phyloP scores from a whole-genome alignment of 2,797 vertebrate species.

The Champsocephalus esox region DNA sequence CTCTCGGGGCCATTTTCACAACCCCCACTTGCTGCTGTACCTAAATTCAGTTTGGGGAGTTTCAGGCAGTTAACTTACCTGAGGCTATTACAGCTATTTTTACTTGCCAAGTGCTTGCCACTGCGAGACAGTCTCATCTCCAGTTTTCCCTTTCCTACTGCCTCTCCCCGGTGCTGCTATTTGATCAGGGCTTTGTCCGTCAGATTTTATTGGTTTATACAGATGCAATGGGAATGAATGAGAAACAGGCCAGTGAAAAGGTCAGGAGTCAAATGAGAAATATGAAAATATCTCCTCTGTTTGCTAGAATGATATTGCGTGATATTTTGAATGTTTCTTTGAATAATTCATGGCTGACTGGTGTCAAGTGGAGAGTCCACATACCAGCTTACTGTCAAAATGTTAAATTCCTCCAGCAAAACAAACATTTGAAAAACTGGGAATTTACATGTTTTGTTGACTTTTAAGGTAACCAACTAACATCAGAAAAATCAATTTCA shows the following conservation, averaged over 20 bases:
- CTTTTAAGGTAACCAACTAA: slow-evolving; percentile 9
- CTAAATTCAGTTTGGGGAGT: slow-evolving; percentile 75
- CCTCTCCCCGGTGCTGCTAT: slow-evolving; percentile 58
- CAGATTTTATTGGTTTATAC: slow-evolving; percentile 79
- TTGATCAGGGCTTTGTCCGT: slow-evolving; percentile 80
- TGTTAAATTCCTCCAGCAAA: slow-evolving; percentile 51
- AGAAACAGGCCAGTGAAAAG: slow-evolving; percentile 76
- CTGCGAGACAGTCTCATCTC: slow-evolving; percentile 68
- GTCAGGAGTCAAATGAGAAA: slow-evolving; percentile 81
- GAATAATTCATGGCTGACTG: slow-evolving; percentile 69
- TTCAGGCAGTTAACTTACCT: slow-evolving; percentile 78
- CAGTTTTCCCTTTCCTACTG: slow-evolving; percentile 45
- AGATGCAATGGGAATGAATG: slow-evolving; percentile 70
- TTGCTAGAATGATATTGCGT: slow-evolving; percentile 73
- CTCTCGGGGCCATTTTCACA: slow-evolving; percentile 75
- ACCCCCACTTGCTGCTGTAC: slow-evolving; percentile 68
- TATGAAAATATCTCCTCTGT: slow-evolving; percentile 74
- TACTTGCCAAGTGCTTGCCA: slow-evolving; percentile 72
- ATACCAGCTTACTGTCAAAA: slow-evolving; percentile 48
- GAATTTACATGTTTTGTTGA: neutral
- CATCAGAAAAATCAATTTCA: slow-evolving; percentile 24
- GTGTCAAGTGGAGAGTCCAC: slow-evolving; percentile 48
- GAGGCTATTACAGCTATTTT: slow-evolving; percentile 75
- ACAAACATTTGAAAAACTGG: slow-evolving; percentile 6
- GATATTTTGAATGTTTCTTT: slow-evolving; percentile 70